A percentile compares a stretch with the other conserved stretches of the same genome.
Conservation (phyloP, 2,797 vertebrate genomes). For the Heterohyrax brucei region DNA sequence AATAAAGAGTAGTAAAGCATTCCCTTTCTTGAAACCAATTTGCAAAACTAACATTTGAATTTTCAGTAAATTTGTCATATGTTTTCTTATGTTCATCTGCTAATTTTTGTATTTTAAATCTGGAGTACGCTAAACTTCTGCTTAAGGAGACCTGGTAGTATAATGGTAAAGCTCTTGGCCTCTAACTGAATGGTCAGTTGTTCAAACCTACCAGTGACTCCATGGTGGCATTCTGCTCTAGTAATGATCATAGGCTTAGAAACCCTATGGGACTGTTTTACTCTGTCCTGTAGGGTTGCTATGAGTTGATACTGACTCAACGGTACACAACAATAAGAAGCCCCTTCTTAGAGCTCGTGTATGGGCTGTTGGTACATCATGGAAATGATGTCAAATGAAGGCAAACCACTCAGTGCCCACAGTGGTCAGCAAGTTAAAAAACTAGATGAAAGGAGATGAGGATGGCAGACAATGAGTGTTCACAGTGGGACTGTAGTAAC, state of each 20-base stretch:
- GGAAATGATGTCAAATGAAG: neutral
- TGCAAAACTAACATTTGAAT: neutral
- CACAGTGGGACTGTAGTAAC: fast-evolving
- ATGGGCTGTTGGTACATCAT: no score
- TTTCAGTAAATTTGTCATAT: neutral
- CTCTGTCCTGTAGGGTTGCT: neutral
- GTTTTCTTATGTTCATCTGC: neutral
- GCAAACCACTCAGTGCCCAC: neutral
- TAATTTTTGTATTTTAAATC: neutral
- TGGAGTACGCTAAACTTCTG: neutral
- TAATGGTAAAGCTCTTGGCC: neutral
- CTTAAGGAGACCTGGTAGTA: no score
- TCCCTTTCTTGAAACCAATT: neutral
- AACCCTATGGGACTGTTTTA: neutral
- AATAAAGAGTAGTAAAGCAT: neutral
- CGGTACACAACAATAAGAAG: neutral
- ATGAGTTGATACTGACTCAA: neutral
- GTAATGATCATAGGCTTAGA: neutral
- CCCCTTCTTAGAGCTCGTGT: neutral
- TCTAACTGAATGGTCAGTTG: neutral
- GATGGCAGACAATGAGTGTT: fast-evolving
- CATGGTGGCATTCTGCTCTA: neutral
- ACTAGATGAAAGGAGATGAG: no score
- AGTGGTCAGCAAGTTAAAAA: neutral
- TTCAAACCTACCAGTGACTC: neutral